Conservation (phyloP, 2,113 vertebrate genomes). For the Pristiophorus japonicus region DNA sequence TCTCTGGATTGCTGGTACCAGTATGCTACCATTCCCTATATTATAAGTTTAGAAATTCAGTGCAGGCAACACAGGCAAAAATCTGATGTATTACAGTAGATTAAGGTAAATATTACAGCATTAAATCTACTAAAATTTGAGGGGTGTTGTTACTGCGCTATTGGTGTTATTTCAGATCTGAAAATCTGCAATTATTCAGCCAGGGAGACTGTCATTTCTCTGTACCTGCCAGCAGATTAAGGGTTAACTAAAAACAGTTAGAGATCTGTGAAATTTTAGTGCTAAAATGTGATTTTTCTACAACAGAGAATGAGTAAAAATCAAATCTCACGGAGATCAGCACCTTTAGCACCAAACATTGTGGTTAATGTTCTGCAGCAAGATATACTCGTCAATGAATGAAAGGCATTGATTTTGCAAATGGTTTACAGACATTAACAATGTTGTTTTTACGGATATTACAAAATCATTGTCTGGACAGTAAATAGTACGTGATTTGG, state of each 20-base stretch:
- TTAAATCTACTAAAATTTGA: neutral
- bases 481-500: neutral
- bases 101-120: neutral
- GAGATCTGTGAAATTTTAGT: neutral
- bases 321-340: neutral
- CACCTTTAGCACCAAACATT: neutral
- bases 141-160: neutral
- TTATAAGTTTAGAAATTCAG: too few relatives aligned
- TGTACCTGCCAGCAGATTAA: neutral
- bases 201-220: neutral
- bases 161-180: neutral
- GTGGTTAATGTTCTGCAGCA: neutral
- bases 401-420: neutral
- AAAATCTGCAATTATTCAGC: too few relatives aligned
- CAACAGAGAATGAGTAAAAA: too few relatives aligned
- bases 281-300: neutral
- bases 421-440: neutral
- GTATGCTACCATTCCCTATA: too few relatives aligned
- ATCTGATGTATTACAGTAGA: too few relatives aligned
- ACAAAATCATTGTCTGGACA: neutral
- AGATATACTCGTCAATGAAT: neutral
- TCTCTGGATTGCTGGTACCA: too few relatives aligned
- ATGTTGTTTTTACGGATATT: neutral
- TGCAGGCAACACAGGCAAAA: too few relatives aligned
- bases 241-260: neutral